These are phyloP conservation scores for Hyles euphorbiae DNA, from an alignment of 1,140 invertebrate species.

Conservation along the genomic window DNA sequence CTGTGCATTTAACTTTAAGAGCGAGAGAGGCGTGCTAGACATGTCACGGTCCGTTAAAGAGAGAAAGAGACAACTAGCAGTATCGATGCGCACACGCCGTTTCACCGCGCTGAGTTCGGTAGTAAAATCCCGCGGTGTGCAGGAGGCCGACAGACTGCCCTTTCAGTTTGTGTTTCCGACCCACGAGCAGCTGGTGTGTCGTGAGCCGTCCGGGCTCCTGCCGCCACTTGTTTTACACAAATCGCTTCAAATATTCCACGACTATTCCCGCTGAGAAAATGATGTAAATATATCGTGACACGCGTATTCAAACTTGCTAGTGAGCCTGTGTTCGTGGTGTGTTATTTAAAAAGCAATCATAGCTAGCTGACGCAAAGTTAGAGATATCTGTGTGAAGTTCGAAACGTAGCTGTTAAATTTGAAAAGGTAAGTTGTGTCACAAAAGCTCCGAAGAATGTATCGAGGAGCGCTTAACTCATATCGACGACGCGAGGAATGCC, in stretches of 20 bases:
- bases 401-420: slow-evolving; percentile 66
- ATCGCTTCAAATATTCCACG: slow-evolving; percentile 43
- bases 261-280: slow-evolving; percentile 51
- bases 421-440: slow-evolving; percentile 70
- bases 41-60: slow-evolving; percentile 6
- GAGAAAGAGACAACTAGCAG: slow-evolving; percentile 38
- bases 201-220: slow-evolving; percentile 29
- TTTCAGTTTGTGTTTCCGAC: slow-evolving; percentile 65
- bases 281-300: slow-evolving; percentile 50
- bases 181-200: slow-evolving; percentile 57
- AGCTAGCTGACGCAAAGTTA: slow-evolving; percentile 28
- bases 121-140: slow-evolving; percentile 47
- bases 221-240: slow-evolving; percentile 58
- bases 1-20: slow-evolving; percentile 57
- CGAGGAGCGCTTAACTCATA: slow-evolving; percentile 62
- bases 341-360: slow-evolving; percentile 30
- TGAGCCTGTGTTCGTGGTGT: slow-evolving; percentile 51
- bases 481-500: slow-evolving; percentile 68
- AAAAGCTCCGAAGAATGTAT: slow-evolving; percentile 58
- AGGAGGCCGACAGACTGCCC: slow-evolving; percentile 50
- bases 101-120: slow-evolving; percentile 34
- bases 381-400: slow-evolving; percentile 36
- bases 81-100: slow-evolving; percentile 54
- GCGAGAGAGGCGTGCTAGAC: slow-evolving; percentile 24
- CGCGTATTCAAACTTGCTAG: slow-evolving; percentile 22